A percentile compares a stretch with the other conserved stretches of the same genome.
phyloP scores from a whole-genome alignment of 2,113 vertebrate species.

The Mesembrinibis cayennensis region DNA sequence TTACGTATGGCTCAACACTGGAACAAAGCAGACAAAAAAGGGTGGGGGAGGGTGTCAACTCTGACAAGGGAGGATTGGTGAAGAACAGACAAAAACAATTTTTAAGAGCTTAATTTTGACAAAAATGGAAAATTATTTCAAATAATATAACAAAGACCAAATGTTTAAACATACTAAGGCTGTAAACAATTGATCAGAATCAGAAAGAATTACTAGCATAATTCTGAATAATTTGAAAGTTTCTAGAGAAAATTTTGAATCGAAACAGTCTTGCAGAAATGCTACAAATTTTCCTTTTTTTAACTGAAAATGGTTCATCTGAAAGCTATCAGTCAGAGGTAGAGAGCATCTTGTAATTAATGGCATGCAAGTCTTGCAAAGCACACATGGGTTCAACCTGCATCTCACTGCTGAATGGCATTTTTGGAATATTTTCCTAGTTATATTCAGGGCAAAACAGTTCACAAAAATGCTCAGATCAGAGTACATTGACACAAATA shows the following conservation, averaged over 20 bases:
- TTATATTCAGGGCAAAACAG: neutral
- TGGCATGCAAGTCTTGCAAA: neutral
- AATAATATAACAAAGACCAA: neutral
- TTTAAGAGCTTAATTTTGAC: neutral
- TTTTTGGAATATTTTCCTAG: neutral
- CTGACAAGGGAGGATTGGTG: fast-evolving
- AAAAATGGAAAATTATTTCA: neutral
- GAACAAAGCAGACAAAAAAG: neutral
- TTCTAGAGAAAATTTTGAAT: neutral
- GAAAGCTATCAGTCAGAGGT: neutral
- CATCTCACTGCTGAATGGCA: neutral
- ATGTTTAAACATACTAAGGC: neutral
- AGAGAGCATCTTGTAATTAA: neutral
- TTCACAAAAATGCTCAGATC: neutral
- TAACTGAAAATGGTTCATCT: neutral
- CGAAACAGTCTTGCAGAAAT: neutral
- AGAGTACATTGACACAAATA: constrained; percentile 21
- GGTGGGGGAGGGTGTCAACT: fast-evolving
- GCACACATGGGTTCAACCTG: neutral
- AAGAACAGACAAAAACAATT: neutral
- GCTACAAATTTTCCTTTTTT: neutral
- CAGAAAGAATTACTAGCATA: neutral
- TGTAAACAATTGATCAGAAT: neutral
- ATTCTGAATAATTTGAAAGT: neutral
- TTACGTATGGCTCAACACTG: neutral